Evolutionary conservation across 2,113 vertebrate genomes (phyloP).

Genomic region (Petrocephalus microphthalmus): DNA sequence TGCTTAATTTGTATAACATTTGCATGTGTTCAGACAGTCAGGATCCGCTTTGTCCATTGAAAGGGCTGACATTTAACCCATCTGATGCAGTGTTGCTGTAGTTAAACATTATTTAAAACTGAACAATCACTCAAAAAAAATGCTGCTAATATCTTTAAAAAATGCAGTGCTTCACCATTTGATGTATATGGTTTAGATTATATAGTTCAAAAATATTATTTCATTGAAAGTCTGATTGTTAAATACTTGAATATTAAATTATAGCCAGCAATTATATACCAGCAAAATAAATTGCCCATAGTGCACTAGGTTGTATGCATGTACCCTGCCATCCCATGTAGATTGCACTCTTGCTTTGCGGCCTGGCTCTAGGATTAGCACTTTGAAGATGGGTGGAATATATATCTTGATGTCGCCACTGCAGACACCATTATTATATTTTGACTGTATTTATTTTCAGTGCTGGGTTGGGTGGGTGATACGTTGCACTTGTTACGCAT

Average conservation of each 20-base stretch:
- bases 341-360: neutral
- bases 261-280: neutral
- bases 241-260: neutral
- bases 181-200: neutral
- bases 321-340: neutral
- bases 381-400: neutral
- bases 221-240: neutral
- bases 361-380: neutral
- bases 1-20: neutral
- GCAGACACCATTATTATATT: neutral
- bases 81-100: neutral
- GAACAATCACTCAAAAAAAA: neutral
- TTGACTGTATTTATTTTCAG: neutral
- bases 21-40: neutral
- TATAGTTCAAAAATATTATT: neutral
- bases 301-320: neutral
- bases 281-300: neutral
- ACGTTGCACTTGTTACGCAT: neutral
- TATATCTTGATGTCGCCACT: neutral
- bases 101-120: neutral
- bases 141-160: neutral
- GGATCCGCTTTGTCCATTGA: neutral
- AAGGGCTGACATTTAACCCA: neutral
- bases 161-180: neutral
- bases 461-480: neutral